These are phyloP conservation scores for Apomyelois bistriatella DNA, from an alignment of 2,888 invertebrate species.

Conservation along the genomic window DNA sequence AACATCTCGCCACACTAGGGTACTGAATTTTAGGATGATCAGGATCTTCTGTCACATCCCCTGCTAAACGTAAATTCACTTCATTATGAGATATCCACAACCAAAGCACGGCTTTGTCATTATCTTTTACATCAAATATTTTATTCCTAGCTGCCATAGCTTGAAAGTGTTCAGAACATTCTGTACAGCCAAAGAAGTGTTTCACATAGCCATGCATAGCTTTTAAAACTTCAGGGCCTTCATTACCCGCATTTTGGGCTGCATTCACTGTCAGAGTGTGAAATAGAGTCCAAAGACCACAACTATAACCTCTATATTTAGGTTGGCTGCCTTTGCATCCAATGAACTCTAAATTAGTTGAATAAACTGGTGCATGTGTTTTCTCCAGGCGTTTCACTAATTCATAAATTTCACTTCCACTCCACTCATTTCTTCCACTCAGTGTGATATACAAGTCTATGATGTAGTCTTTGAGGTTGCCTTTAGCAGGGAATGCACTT, in stretches of 20 bases:
- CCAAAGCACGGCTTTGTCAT: constrained; percentile 92
- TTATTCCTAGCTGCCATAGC: constrained; percentile 88
- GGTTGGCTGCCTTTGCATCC: constrained; percentile 90
- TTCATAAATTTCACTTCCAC: constrained; percentile 81
- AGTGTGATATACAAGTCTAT: constrained; percentile 79
- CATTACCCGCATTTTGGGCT: constrained; percentile 65
- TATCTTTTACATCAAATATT: constrained; percentile 83
- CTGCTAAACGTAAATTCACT: constrained; percentile 92
- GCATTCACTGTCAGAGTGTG: constrained; percentile 94
- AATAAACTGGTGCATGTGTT: constrained; percentile 77
- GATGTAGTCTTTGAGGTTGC: constrained; percentile 83
- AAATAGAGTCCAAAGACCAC: constrained; percentile 96
- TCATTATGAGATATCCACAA: constrained; percentile 96
- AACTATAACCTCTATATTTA: constrained; percentile 92
- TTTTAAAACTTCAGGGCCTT: constrained; percentile 85
- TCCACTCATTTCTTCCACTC: constrained; percentile 66
- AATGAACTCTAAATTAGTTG: constrained; percentile 81
- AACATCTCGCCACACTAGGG: constrained; percentile 85
- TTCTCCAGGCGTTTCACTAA: constrained; percentile 77
- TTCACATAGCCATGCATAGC: constrained; percentile 94
- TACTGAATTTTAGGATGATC: constrained; percentile 93
- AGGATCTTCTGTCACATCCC: constrained; percentile 95
- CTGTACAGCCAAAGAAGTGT: constrained; percentile 95
- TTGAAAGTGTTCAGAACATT: constrained; percentile 94
- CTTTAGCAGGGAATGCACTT: constrained; percentile 89